Percentiles rank a stretch among this genome's conserved stretches.
These are phyloP conservation scores for Copidosoma floridanum DNA, from an alignment of 1,140 invertebrate genomes.

Conservation along the genomic window DNA sequence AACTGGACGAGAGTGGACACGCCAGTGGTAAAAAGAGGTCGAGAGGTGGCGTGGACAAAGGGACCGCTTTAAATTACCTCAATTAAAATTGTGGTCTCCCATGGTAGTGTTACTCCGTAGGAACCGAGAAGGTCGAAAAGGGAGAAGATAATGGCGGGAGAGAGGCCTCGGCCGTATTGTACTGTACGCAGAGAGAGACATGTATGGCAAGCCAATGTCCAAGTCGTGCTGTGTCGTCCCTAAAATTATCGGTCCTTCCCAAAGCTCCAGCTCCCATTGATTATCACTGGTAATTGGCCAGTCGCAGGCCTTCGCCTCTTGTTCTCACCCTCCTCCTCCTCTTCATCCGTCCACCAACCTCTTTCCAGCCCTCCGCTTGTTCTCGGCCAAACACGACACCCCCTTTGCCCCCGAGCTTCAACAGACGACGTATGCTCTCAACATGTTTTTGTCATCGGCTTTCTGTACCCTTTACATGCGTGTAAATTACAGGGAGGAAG, in stretches of 20 bases:
- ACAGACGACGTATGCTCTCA: no score
- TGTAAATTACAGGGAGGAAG: no score
- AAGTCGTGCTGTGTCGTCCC: constrained; percentile 27
- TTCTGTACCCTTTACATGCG: no score
- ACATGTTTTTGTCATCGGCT: no score
- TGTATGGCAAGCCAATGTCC: not conserved
- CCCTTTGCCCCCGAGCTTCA: no score
- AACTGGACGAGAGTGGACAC: not conserved
- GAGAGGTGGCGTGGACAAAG: no score
- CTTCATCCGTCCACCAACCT: constrained; percentile 1
- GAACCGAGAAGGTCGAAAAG: not conserved
- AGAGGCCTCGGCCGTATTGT: not conserved
- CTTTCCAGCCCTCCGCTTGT: not conserved
- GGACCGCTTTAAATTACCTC: constrained; percentile 34
- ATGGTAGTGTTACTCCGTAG: not conserved
- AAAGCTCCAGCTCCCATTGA: constrained; percentile 41
- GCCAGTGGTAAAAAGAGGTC: not conserved
- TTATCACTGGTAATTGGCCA: constrained; percentile 45
- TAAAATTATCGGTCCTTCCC: constrained; percentile 43
- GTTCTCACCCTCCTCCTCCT: constrained; percentile 17
- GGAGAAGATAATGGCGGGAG: not conserved
- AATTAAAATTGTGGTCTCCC: constrained; percentile 34
- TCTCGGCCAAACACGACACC: no score
- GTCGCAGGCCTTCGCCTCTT: constrained; percentile 25
- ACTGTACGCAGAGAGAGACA: not conserved